phyloP scores from a whole-genome alignment of 1,140 invertebrate genomes.

The Nymphalis io region DNA sequence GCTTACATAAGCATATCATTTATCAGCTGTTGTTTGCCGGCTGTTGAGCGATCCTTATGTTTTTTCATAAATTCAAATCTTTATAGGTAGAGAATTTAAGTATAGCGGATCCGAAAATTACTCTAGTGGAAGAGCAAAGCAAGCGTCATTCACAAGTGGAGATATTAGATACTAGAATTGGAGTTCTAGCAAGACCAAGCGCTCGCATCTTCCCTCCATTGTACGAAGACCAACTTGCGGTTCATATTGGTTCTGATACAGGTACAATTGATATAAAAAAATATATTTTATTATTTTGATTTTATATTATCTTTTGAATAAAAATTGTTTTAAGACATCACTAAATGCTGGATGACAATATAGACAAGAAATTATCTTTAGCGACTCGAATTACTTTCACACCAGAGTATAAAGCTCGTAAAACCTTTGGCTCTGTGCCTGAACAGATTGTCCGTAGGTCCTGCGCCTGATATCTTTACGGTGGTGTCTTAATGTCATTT shows the following conservation, averaged over 20 bases:
- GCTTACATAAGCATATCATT: no score
- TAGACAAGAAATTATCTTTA: no score
- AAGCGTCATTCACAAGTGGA: slow-evolving; percentile 86
- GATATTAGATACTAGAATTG: slow-evolving; percentile 80
- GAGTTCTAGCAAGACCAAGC: slow-evolving; percentile 67
- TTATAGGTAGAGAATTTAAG: slow-evolving; percentile 81
- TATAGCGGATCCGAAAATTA: slow-evolving; percentile 83
- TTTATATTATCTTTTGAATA: background rate
- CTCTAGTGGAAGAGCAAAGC: slow-evolving; percentile 85
- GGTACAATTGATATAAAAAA: slow-evolving; percentile 6
- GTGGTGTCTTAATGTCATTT: no score
- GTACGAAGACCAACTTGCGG: slow-evolving; percentile 88
- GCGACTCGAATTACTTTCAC: no score
- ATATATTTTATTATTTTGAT: background rate
- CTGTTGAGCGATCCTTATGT: no score
- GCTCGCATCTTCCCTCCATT: slow-evolving; percentile 85
- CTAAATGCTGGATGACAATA: no score
- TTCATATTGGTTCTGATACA: slow-evolving; percentile 81
- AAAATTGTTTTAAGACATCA: no score
- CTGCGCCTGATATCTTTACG: no score
- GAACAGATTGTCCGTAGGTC: no score
- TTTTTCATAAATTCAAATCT: background rate
- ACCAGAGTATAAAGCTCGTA: no score
- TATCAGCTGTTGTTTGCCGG: no score
- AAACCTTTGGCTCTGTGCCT: no score